Evolutionary conservation across 1,140 invertebrate genomes (phyloP).

Genomic region (Hyles vespertilio): DNA sequence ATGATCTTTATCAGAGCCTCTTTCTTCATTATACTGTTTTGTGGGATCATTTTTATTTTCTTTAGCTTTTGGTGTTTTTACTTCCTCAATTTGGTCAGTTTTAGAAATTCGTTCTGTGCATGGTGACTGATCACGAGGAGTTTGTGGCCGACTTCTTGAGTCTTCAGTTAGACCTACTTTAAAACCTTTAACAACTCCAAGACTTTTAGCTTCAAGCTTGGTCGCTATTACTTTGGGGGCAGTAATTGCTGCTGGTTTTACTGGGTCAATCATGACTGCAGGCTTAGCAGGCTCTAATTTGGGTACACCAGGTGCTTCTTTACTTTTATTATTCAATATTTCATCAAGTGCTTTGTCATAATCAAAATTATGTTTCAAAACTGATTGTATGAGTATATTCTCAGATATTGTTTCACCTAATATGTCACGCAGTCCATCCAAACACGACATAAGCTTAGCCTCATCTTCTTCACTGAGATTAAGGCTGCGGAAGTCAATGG

Average conservation of each 20-base stretch:
- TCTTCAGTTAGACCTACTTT: constrained; percentile 57
- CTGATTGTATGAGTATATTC: constrained; percentile 77
- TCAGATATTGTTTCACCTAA: constrained; percentile 87
- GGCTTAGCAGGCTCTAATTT: constrained; percentile 23
- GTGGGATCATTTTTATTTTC: constrained; percentile 78
- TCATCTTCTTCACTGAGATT: constrained; percentile 80
- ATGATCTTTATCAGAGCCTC: constrained; percentile 86
- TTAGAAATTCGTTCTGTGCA: constrained; percentile 75
- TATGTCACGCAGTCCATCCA: constrained; percentile 88
- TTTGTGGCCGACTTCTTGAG: constrained; percentile 45
- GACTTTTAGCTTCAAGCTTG: constrained; percentile 51
- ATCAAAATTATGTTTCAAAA: constrained; percentile 81
- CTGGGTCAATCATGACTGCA: constrained; percentile 65
- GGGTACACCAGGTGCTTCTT: constrained; percentile 19
- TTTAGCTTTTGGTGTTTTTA: constrained; percentile 55
- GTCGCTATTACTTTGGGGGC: constrained; percentile 57
- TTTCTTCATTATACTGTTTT: constrained; percentile 83
- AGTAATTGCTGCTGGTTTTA: constrained; percentile 42
- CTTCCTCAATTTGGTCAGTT: constrained; percentile 45
- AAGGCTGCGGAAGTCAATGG: constrained; percentile 67
- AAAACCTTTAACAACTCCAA: constrained; percentile 65
- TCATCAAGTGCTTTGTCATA: constrained; percentile 83
- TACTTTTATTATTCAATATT: constrained; percentile 77
- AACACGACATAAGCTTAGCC: constrained; percentile 86
- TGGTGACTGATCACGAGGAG: constrained; percentile 79